Conservation (phyloP, 2,113 vertebrate genomes). For the Vulpes ferrilata region DNA sequence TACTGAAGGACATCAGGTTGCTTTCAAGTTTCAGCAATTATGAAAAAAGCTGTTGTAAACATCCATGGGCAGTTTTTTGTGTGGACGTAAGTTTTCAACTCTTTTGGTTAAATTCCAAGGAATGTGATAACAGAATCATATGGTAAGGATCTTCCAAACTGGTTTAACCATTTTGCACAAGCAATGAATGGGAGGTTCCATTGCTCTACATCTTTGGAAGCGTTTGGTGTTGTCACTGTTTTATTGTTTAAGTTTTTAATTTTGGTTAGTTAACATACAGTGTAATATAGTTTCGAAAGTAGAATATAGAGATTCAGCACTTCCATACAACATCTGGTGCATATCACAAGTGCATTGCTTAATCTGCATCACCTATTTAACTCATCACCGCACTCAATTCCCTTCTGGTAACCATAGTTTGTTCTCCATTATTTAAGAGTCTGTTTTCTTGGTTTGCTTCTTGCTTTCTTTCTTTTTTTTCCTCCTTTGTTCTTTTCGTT, state of each 20-base stretch:
- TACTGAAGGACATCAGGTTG: not conserved
- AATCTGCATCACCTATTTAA: not conserved
- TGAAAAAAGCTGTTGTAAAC: constrained; percentile 6
- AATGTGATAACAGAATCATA: not conserved
- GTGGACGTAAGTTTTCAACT: not conserved
- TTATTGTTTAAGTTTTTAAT: not conserved
- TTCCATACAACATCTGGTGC: not conserved
- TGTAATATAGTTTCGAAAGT: not conserved
- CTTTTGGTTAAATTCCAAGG: not conserved
- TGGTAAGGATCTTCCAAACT: not conserved
- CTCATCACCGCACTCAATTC: not conserved
- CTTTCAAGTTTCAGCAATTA: not conserved
- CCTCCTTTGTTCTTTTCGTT: not conserved
- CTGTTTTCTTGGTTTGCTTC: not conserved
- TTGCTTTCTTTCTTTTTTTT: not conserved
- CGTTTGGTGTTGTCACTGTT: not conserved
- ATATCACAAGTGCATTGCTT: not conserved
- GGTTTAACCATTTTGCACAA: not conserved
- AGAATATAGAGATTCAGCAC: not conserved
- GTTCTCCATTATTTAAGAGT: not conserved
- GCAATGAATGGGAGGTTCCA: not conserved
- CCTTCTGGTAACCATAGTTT: not conserved
- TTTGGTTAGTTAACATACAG: not conserved
- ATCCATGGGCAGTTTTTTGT: not conserved
- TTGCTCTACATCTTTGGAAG: not conserved